Evolutionary conservation across 2,888 invertebrate genomes (phyloP), one percentile per base, ranked within the genome.

Genomic region (Sarcophaga variegata): DNA sequence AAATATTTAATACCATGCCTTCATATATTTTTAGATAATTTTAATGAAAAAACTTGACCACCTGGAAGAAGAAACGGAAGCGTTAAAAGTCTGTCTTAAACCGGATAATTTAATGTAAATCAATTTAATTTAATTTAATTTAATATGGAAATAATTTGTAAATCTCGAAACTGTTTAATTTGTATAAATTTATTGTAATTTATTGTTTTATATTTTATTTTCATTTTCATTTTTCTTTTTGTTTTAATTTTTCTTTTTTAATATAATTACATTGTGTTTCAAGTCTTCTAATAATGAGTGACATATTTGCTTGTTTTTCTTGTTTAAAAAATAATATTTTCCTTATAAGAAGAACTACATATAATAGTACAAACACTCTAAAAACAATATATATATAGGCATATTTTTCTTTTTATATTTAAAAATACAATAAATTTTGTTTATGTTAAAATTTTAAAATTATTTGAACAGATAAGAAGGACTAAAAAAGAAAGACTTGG

Each of bases 41-140:
- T 93, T 98, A 74, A 95, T 97, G 91, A 97, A 97, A 92, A 97
- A 96, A 93, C 96, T 97, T n/a, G 98, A 98, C 91, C 96, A 96
- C 90, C 94, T 98, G 78, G 95, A 97, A 88, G 98, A 98, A 83
- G 97, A 98, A 93, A 97, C 97, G 0, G 97, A 97, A 91, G 96
- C 89, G 1, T 88, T 93, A 2, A 91, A 92, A 54, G 89, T 85
- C 22, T 93, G 93, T 45, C 88, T 92, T 17, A 85, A 81, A 75
- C 79, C 77, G 20, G 86, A 88, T n/a, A 88, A 88, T 60, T 63
- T 75, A 1, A 60, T 60, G 70, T 66, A 64, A 25, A 0, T 14
- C 2, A 77, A 20, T 14, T 49, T n/a, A 47, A 66, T 70, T 5
- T n/a, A 37, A 37, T 66, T 11, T 4, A 49, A 49, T 0, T 27